Conservation (phyloP, 1,140 invertebrate species). For the Conopomorpha cramerella region DNA sequence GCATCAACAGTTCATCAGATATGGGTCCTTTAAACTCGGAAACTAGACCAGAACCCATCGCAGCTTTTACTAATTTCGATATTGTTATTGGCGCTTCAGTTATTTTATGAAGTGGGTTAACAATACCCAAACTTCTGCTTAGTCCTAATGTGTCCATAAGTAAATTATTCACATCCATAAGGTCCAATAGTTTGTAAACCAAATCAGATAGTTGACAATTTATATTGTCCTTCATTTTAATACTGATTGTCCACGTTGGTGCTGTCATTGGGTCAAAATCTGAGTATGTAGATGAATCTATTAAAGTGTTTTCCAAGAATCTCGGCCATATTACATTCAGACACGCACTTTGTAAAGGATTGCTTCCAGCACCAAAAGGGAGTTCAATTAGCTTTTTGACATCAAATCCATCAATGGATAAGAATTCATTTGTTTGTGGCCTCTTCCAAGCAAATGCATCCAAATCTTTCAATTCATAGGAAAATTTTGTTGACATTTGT, state of each 20-base stretch:
- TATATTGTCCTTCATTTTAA: conserved; percentile 64
- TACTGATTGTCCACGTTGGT: conserved; percentile 74
- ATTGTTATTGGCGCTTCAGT: conserved; percentile 54
- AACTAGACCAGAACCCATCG: conserved; percentile 32
- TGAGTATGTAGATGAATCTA: conserved; percentile 85
- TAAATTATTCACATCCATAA: conserved; percentile 35
- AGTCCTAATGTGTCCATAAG: conserved; percentile 44
- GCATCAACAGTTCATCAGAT: conserved; percentile 72
- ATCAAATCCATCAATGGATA: conserved; percentile 66
- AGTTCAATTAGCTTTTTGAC: conserved; percentile 62
- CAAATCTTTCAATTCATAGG: conserved; percentile 72
- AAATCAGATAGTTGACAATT: conserved; percentile 71
- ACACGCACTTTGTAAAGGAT: conserved; percentile 78
- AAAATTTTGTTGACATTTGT: conserved; percentile 78
- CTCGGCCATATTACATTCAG: conserved; percentile 87
- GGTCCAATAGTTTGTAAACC: conserved; percentile 46
- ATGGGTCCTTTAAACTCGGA: conserved; percentile 71
- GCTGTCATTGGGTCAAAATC: conserved; percentile 88
- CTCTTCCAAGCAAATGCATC: conserved; percentile 66
- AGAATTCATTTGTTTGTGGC: conserved; percentile 74
- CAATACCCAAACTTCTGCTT: conserved; percentile 38
- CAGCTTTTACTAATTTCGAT: conserved; percentile 46
- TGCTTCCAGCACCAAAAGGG: conserved; percentile 83
- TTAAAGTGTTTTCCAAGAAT: conserved; percentile 82
- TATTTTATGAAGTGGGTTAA: conserved; percentile 48